Evolutionary conservation across 2,888 invertebrate genomes (phyloP), one percentile per base, ranked within the genome.

Genomic region (Drosophila multiciliata): DNA sequence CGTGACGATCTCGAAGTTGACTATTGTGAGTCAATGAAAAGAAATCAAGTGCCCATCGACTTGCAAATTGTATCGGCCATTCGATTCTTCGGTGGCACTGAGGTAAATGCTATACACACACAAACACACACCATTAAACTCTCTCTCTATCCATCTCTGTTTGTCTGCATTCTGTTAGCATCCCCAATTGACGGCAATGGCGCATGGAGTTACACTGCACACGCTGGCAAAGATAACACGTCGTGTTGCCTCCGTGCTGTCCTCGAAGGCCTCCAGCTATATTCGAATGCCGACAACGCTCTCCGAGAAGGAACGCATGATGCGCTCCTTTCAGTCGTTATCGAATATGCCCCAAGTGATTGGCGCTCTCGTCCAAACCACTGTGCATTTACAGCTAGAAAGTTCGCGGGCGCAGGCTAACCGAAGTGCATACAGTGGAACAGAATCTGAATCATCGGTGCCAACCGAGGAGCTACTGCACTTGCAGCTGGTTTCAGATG

Each of bases 201-300:
- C 75, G 2, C 91, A 91, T 65, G 90, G 89, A 2, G 78, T 91
- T 5, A 84, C 78, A 26, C 49, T 78, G 26, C 80, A 81, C 6
- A 92, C 92, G 23, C 72, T 91, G 70, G 65, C 71, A 5, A 92
- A 92, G 75, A 92, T 91, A 17, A 82, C 87, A 1, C 82, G 88
- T 38, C 89, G 91, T 0, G 89, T 92, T 7, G 90, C 91, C 26
- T 78, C 82, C 3, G 91, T 87, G 1, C 60, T 91, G 12, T 80
- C 91, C 0, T 87, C 90, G 5, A 91, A 92, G 35, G 90, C 92
- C 0, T 91, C 91, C 0, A 82, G 91, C 1, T 91, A 91, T 58
- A 92, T 91, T 33, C 74, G 91, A 38, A 91, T 91, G 91, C 91
- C 92, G 0, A 91, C 90, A n/a, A 88, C 92, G 0, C 73, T 91